phyloP scores from a whole-genome alignment of 2,797 vertebrate species.

The Catamblyrhynchus diadema region DNA sequence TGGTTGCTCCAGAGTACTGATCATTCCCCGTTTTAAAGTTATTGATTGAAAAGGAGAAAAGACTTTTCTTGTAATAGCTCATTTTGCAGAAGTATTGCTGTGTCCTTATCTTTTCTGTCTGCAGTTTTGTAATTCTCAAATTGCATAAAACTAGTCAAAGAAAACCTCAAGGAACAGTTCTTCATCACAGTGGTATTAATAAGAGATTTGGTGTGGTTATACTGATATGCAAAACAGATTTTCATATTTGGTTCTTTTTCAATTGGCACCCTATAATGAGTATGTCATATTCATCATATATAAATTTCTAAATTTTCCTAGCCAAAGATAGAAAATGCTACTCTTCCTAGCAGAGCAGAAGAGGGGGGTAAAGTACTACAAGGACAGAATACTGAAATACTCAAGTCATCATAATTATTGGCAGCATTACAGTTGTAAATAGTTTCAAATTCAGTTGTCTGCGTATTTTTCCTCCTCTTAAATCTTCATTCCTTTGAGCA shows the following conservation, averaged over 20 bases:
- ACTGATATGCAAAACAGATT: conserved; percentile 15
- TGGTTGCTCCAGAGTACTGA: conserved; percentile 8
- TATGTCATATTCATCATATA: conserved; percentile 7
- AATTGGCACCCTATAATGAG: conserved; percentile 1
- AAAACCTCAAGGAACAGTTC: background rate
- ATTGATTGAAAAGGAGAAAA: background rate
- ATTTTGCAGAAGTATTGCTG: background rate
- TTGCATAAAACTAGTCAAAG: background rate
- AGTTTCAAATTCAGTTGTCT: conserved; percentile 5
- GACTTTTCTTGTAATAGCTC: background rate
- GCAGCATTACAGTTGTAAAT: conserved; percentile 8
- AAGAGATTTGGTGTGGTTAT: background rate
- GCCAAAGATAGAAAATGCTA: background rate
- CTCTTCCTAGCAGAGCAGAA: conserved; percentile 9
- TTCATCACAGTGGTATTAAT: background rate
- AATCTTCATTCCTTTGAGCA: background rate
- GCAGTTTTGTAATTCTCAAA: background rate
- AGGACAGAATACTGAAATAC: background rate
- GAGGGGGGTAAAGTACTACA: background rate
- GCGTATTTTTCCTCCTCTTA: background rate
- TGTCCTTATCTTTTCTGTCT: background rate
- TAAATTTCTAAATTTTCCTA: conserved; percentile 14
- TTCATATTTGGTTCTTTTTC: conserved; percentile 29
- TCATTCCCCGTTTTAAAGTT: background rate
- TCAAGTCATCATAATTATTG: conserved; percentile 27